A percentile compares a stretch with the other conserved stretches of the same genome.
Evolutionary conservation across 2,888 invertebrate species (phyloP).

Genomic region (Holacanthella duospinosa): DNA sequence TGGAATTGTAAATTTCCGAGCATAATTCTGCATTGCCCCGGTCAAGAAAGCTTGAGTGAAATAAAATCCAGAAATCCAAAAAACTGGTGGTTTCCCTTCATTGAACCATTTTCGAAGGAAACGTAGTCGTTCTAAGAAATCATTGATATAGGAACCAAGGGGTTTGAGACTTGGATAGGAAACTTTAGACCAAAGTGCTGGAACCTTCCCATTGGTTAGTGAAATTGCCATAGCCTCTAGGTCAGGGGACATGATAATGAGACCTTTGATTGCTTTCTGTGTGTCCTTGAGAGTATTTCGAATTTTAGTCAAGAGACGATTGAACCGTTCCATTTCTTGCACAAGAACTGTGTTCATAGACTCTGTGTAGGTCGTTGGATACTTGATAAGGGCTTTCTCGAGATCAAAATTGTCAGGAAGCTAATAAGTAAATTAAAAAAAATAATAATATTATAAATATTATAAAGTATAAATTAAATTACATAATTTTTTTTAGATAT

Average conservation of each 20-base stretch:
- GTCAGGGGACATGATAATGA: slow-evolving; percentile 72
- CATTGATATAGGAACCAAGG: slow-evolving; percentile 72
- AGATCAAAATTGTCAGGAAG: slow-evolving; percentile 62
- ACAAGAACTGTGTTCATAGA: slow-evolving; percentile 91
- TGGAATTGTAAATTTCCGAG: slow-evolving; percentile 79
- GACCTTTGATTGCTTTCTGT: slow-evolving; percentile 71
- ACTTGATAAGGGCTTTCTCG: slow-evolving; percentile 53
- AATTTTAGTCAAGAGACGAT: slow-evolving; percentile 59
- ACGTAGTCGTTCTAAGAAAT: slow-evolving; percentile 67
- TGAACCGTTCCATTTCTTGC: slow-evolving; percentile 72
- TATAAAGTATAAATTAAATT: too few relatives aligned
- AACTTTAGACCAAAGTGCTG: slow-evolving; percentile 67
- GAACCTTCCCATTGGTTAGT: slow-evolving; percentile 71
- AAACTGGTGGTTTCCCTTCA: slow-evolving; percentile 65
- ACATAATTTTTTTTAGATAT: background rate
- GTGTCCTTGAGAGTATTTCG: slow-evolving; percentile 63
- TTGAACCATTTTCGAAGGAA: slow-evolving; percentile 64
- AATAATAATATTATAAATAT: background rate
- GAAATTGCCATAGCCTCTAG: slow-evolving; percentile 76
- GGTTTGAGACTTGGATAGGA: slow-evolving; percentile 90
- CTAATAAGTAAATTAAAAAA: background rate
- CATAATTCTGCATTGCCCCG: slow-evolving; percentile 83
- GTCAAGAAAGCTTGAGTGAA: slow-evolving; percentile 93
- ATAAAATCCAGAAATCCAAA: slow-evolving; percentile 89
- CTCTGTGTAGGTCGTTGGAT: slow-evolving; percentile 66